Percentiles rank a stretch among this genome's conserved stretches.
Evolutionary conservation across 2,888 invertebrate species (phyloP).

Genomic region (Hirudinaria manillensis): DNA sequence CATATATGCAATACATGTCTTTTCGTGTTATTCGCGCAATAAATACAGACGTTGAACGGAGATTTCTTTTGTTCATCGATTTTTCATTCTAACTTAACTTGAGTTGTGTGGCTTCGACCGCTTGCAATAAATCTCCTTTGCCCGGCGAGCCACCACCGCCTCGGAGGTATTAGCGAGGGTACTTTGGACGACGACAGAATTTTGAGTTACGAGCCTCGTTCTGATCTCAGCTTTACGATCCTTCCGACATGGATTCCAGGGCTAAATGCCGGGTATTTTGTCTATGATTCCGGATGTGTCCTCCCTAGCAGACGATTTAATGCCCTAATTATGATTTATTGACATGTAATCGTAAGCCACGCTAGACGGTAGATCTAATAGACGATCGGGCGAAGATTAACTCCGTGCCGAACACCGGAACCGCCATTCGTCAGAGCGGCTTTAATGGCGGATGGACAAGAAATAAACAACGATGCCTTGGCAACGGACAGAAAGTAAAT

Average conservation of each 20-base stretch:
- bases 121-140: no score
- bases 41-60: no score
- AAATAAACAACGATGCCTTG: not conserved
- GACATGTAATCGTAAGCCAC: conserved; percentile 1
- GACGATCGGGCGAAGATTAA: conserved; percentile 10
- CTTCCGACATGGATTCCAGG: not conserved
- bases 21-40: not conserved
- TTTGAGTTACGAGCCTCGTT: no score
- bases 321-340: conserved; percentile 31
- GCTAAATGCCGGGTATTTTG: not conserved
- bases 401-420: conserved; percentile 11
- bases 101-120: no score
- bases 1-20: conserved; percentile 15
- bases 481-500: no score
- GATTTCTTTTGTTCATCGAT: no score
- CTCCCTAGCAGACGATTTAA: conserved; percentile 19
- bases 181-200: no score
- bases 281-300: conserved; percentile 18
- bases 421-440: not conserved
- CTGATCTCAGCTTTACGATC: not conserved
- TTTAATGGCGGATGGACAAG: conserved; percentile 22
- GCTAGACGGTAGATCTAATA: conserved; percentile 13
- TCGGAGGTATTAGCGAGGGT: no score
- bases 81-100: no score
- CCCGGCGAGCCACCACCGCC: no score